These are phyloP conservation scores for Grus americana DNA, from an alignment of 2,113 vertebrate genomes.

Conservation along the genomic window DNA sequence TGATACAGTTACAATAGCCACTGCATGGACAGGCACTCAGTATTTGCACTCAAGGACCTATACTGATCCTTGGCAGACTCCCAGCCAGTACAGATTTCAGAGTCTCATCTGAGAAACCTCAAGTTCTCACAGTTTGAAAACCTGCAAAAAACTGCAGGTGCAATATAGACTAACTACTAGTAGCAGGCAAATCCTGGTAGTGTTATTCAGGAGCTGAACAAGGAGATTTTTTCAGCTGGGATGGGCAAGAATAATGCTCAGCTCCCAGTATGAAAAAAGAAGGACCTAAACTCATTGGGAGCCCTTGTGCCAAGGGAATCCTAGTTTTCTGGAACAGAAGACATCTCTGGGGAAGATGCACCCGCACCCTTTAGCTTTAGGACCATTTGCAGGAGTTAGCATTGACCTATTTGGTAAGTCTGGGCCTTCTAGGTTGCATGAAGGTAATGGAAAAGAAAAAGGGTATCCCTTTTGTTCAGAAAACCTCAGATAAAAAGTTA, in stretches of 20 bases:
- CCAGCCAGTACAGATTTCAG: neutral
- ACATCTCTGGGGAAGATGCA: neutral
- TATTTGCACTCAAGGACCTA: neutral
- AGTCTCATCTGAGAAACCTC: neutral
- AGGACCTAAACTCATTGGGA: neutral
- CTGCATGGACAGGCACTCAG: accelerated
- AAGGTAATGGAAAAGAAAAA: neutral
- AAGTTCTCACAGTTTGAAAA: neutral
- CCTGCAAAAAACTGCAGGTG: neutral
- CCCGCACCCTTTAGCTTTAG: neutral
- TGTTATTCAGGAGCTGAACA: neutral
- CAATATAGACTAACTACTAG: neutral
- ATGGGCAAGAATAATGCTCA: neutral
- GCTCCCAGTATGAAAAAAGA: neutral
- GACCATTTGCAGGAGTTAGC: neutral
- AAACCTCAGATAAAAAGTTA: neutral
- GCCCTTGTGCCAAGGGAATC: neutral
- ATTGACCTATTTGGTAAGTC: neutral
- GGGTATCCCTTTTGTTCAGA: neutral
- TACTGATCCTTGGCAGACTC: neutral
- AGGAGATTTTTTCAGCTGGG: neutral
- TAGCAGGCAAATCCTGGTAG: neutral
- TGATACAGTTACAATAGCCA: neutral
- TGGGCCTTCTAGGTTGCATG: neutral
- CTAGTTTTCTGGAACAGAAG: neutral